phyloP scores from a whole-genome alignment of 2,888 invertebrate genomes.

The Seira ritae region DNA sequence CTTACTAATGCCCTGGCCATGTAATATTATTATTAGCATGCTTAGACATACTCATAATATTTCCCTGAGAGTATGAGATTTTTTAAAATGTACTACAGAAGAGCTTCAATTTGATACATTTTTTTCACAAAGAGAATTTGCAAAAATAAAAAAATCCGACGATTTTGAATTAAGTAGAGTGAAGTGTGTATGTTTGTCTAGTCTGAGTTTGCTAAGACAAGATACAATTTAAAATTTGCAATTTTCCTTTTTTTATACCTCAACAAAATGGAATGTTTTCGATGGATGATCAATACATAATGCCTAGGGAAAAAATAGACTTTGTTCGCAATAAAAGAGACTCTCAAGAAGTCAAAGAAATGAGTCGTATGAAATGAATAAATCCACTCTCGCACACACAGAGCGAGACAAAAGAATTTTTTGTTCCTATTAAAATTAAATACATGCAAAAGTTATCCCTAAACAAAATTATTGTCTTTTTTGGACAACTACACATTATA shows the following conservation, averaged over 20 bases:
- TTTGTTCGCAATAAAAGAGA: background rate
- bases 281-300: constrained; percentile 3
- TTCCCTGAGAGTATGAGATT: background rate
- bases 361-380: too few species aligned
- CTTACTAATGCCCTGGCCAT: background rate
- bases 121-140: constrained; percentile 5
- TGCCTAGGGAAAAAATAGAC: background rate
- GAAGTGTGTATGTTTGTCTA: background rate
- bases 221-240: constrained; percentile 3
- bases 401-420: background rate
- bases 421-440: constrained; percentile 11
- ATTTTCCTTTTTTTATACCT: constrained; percentile 1
- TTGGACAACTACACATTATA: background rate
- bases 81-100: background rate
- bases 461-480: constrained; percentile 9
- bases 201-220: background rate
- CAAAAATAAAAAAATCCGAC: background rate
- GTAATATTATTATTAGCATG: constrained; percentile 25
- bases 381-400: background rate
- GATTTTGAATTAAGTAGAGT: too few species aligned
- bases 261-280: background rate
- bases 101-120: constrained; percentile 6
- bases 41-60: background rate
- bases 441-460: background rate
- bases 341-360: too few species aligned